Evolutionary conservation across 2,888 invertebrate genomes (phyloP).

Genomic region (Shargacucullia verbasci): DNA sequence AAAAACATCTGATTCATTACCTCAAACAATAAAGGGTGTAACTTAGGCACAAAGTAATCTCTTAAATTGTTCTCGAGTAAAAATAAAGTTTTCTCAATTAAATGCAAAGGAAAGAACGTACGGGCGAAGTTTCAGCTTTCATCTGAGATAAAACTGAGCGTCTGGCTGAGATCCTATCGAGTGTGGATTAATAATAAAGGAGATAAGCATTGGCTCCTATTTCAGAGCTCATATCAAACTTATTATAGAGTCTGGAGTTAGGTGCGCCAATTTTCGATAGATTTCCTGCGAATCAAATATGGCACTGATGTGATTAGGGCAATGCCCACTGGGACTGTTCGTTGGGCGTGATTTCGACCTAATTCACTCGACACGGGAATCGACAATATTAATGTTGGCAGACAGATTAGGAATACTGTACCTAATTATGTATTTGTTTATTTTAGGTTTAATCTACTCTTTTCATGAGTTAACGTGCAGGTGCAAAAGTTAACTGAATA

Average conservation of each 20-base stretch:
- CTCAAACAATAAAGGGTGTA: slow-evolving; percentile 38
- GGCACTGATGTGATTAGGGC: slow-evolving; percentile 31
- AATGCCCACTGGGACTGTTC: slow-evolving; percentile 27
- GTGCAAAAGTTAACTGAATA: background rate
- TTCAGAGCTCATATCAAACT: slow-evolving; percentile 38
- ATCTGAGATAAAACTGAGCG: slow-evolving; percentile 80
- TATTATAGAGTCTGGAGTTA: slow-evolving; percentile 27
- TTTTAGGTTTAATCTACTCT: background rate
- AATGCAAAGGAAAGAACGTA: slow-evolving; percentile 76
- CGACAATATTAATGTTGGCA: slow-evolving; percentile 6
- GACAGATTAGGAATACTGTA: slow-evolving; percentile 1
- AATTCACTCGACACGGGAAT: slow-evolving; percentile 11
- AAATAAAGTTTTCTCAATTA: slow-evolving; percentile 82
- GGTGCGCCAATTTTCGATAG: slow-evolving; percentile 33
- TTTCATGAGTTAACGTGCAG: too few relatives aligned
- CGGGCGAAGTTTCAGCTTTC: slow-evolving; percentile 78
- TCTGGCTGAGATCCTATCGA: slow-evolving; percentile 75
- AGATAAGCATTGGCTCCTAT: slow-evolving; percentile 56
- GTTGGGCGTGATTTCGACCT: slow-evolving; percentile 23
- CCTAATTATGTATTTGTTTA: background rate
- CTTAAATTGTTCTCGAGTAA: slow-evolving; percentile 69
- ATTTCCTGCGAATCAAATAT: slow-evolving; percentile 37
- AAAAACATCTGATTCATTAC: too few relatives aligned
- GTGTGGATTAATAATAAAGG: slow-evolving; percentile 79
- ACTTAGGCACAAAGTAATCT: slow-evolving; percentile 65